These are phyloP conservation scores for Toxostoma redivivum DNA, from an alignment of 2,113 vertebrate genomes.

Conservation along the genomic window DNA sequence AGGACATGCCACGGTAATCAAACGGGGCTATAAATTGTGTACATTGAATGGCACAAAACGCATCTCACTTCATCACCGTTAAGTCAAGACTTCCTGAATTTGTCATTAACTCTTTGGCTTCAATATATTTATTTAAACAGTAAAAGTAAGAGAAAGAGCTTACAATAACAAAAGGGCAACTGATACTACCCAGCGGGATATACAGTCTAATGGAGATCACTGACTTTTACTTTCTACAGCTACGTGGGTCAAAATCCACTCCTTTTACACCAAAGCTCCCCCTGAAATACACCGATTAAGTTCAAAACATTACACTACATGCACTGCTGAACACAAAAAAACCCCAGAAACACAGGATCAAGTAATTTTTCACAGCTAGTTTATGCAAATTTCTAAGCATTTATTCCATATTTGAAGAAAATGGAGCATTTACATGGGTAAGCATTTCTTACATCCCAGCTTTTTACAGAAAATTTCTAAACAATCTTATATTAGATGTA, in stretches of 20 bases:
- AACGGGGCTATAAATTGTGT: slow-evolving; percentile 79
- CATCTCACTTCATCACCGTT: slow-evolving; percentile 66
- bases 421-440: neutral
- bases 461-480: neutral
- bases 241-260: slow-evolving; percentile 34
- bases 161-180: slow-evolving; percentile 63
- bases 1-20: slow-evolving; percentile 79
- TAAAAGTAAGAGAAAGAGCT: slow-evolving; percentile 60
- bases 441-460: neutral
- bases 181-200: slow-evolving; percentile 62
- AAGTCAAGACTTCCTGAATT: slow-evolving; percentile 72
- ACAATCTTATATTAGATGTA: neutral
- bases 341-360: neutral
- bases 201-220: slow-evolving; percentile 52
- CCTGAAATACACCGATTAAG: neutral
- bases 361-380: neutral
- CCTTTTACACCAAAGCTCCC: slow-evolving; percentile 9
- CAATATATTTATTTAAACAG: slow-evolving; percentile 71
- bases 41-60: slow-evolving; percentile 60
- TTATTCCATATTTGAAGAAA: neutral
- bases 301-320: neutral
- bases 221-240: slow-evolving; percentile 50
- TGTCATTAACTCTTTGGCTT: slow-evolving; percentile 66
- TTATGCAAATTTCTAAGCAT: neutral
- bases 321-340: neutral